A percentile compares a stretch with the other conserved stretches of the same genome.
Conservation (phyloP, 2,113 vertebrate genomes). For the Microtus oregoni region DNA sequence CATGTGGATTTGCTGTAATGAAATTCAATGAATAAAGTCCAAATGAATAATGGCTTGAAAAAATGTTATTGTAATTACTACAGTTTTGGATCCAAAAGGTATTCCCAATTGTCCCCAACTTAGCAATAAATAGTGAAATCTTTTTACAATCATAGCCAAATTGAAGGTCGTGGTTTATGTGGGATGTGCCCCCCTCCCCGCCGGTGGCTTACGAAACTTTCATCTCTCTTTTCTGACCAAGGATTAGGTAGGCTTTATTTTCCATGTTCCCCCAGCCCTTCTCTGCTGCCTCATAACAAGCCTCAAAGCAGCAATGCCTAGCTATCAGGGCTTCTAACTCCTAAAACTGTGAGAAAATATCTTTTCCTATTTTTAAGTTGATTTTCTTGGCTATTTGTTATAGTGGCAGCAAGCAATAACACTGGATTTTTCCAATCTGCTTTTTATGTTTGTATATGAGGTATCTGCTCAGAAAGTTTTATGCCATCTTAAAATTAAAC, state of each 20-base stretch:
- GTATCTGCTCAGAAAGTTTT: background rate
- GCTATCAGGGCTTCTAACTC: background rate
- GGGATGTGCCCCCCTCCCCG: fast-evolving
- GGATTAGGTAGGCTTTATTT: background rate
- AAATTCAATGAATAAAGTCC: background rate
- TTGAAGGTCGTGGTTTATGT: background rate
- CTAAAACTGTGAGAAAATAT: background rate
- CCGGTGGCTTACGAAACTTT: background rate
- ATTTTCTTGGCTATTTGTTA: background rate
- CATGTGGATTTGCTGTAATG: background rate
- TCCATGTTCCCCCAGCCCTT: background rate
- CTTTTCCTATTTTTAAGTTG: background rate
- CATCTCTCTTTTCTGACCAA: background rate
- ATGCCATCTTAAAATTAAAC: background rate
- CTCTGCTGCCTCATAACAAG: background rate
- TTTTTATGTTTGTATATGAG: background rate
- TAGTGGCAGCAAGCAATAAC: background rate
- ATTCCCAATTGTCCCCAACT: background rate
- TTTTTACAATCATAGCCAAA: too few species aligned
- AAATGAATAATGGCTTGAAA: background rate
- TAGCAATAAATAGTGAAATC: background rate
- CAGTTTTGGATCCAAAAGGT: background rate
- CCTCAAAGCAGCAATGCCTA: background rate
- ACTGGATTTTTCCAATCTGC: background rate
- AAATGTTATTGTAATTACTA: background rate